These are phyloP conservation scores for Adelphocoris suturalis DNA, from an alignment of 2,888 invertebrate species.

Conservation along the genomic window DNA sequence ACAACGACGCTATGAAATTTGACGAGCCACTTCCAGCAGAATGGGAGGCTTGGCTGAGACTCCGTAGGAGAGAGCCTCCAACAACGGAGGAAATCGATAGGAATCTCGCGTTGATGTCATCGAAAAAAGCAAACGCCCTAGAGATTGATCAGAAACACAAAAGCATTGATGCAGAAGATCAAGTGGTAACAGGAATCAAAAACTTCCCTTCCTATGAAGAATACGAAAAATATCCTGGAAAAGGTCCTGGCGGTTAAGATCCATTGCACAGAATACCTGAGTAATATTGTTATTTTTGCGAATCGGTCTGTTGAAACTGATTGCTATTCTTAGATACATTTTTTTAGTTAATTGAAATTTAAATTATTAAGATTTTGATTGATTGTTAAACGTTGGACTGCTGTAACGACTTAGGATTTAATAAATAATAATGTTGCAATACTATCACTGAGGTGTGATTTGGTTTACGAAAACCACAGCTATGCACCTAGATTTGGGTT, in stretches of 20 bases:
- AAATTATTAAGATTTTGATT: no score
- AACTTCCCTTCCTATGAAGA: slow-evolving; percentile 83
- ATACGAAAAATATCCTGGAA: slow-evolving; percentile 81
- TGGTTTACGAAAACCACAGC: no score
- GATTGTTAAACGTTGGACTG: neutral
- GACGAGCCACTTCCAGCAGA: slow-evolving; percentile 89
- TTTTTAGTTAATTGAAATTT: no score
- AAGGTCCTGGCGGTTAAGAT: slow-evolving; percentile 67
- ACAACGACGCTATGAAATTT: slow-evolving; percentile 81
- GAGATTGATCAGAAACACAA: slow-evolving; percentile 83
- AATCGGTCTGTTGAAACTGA: no score
- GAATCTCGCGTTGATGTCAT: slow-evolving; percentile 85
- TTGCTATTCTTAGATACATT: no score
- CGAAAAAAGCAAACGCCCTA: slow-evolving; percentile 88
- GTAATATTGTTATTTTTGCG: no score
- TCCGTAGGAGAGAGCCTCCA: slow-evolving; percentile 84
- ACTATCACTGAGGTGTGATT: no score
- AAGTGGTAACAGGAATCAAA: slow-evolving; percentile 77
- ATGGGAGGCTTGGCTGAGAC: slow-evolving; percentile 93
- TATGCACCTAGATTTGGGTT: no score
- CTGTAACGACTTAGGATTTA: neutral
- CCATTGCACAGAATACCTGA: neutral
- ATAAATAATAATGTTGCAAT: neutral
- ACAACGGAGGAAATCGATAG: slow-evolving; percentile 85
- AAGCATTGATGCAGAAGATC: slow-evolving; percentile 77